These are phyloP conservation scores for Harpagifer antarcticus DNA, from an alignment of 2,797 vertebrate genomes.

Conservation along the genomic window DNA sequence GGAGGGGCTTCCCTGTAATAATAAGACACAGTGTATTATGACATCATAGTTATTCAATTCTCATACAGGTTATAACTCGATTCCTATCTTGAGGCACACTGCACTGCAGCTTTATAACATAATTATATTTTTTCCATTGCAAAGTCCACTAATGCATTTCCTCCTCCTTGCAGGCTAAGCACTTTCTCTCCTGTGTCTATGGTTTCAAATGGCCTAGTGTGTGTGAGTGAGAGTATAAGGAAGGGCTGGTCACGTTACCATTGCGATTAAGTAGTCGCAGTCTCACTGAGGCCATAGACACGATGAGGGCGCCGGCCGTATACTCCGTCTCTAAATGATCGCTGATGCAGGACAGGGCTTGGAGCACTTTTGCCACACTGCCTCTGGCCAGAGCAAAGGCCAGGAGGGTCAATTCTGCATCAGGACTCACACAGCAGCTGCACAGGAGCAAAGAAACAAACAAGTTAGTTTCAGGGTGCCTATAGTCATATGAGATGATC, in stretches of 20 bases:
- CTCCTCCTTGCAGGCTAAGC: constrained; percentile 2
- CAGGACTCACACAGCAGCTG: constrained; percentile 93
- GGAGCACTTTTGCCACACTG: constrained; percentile 93
- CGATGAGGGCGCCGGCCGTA: constrained; percentile 90
- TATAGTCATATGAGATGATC: neutral
- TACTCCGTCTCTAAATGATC: constrained; percentile 90
- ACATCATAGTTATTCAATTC: neutral
- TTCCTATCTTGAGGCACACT: neutral
- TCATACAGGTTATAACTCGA: constrained; percentile 1
- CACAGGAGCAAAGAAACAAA: constrained; percentile 16
- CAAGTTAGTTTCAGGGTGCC: neutral
- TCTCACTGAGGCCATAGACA: constrained; percentile 93
- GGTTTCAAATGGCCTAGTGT: constrained; percentile 17
- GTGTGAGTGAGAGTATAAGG: constrained; percentile 10
- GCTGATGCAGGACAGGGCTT: constrained; percentile 90
- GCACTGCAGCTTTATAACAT: constrained; percentile 8
- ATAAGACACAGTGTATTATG: neutral
- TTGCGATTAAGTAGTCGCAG: constrained; percentile 94
- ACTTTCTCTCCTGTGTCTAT: constrained; percentile 28
- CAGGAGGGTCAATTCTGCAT: constrained; percentile 94
- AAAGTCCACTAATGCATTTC: constrained; percentile 32
- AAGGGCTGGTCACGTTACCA: constrained; percentile 79
- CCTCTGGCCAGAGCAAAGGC: constrained; percentile 96
- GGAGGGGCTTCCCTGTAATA: constrained; percentile 89
- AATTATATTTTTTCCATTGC: constrained; percentile 19